Conservation (phyloP, 1,140 invertebrate species). For the Brachionus koreanus region DNA sequence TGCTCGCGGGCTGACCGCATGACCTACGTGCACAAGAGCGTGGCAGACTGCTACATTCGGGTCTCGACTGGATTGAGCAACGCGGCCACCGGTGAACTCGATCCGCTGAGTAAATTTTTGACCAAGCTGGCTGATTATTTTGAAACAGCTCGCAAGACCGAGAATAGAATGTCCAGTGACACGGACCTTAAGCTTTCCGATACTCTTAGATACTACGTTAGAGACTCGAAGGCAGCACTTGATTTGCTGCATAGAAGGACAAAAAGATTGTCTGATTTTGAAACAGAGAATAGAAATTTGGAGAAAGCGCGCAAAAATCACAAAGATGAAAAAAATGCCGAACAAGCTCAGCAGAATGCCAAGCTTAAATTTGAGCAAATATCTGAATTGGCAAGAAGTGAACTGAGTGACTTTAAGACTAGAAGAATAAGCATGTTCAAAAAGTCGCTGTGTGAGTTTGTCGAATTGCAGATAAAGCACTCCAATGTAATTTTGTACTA, state of each 20-base stretch:
- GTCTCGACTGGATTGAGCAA: constrained; percentile 83
- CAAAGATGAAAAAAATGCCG: constrained; percentile 71
- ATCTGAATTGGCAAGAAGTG: constrained; percentile 16
- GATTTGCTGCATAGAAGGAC: constrained; percentile 85
- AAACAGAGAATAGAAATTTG: constrained; percentile 88
- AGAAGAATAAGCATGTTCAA: constrained; percentile 29
- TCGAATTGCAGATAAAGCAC: constrained; percentile 42
- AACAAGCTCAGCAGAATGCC: constrained; percentile 13
- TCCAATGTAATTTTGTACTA: constrained; percentile 30
- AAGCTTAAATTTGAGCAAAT: constrained; percentile 43
- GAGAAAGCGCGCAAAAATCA: constrained; percentile 93
- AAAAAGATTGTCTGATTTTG: constrained; percentile 83
- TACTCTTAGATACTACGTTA: constrained; percentile 91
- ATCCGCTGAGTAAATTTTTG: constrained; percentile 74
- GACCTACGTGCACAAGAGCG: constrained; percentile 88
- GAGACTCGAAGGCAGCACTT: constrained; percentile 91
- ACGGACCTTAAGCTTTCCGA: constrained; percentile 97
- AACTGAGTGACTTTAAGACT: constrained; percentile 36
- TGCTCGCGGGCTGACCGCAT: constrained; percentile 68
- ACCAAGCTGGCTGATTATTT: constrained; percentile 78
- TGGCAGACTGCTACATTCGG: constrained; percentile 93
- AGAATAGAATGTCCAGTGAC: constrained; percentile 90
- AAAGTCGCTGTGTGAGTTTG: constrained; percentile 34
- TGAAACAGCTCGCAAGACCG: constrained; percentile 59
- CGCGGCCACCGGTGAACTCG: constrained; percentile 79